A percentile compares a stretch with the other conserved stretches of the same genome.
phyloP scores from a whole-genome alignment of 2,888 invertebrate genomes.

The Cheilosia vulpina region DNA sequence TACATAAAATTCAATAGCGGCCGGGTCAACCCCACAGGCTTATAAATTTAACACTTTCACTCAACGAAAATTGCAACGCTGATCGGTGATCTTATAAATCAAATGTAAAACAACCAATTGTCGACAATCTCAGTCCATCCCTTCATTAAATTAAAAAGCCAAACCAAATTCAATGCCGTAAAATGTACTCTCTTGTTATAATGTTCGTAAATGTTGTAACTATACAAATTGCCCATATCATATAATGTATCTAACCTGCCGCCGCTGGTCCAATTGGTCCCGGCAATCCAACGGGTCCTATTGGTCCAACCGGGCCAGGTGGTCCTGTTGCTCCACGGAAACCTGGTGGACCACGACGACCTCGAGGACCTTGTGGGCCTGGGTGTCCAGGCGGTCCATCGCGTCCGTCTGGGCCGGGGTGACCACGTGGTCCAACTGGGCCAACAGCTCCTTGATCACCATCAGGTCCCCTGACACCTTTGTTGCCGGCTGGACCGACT shows the following conservation, averaged over 20 bases:
- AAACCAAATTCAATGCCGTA: slow-evolving; percentile 1
- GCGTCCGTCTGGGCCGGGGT: slow-evolving; percentile 74
- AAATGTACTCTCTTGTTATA: slow-evolving; percentile 17
- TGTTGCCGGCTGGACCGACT: slow-evolving; percentile 73
- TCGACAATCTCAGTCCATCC: too few species aligned
- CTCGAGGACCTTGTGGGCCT: slow-evolving; percentile 75
- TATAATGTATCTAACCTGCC: not conserved
- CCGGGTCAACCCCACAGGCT: too few species aligned
- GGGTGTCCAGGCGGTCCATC: slow-evolving; percentile 72
- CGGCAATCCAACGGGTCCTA: not conserved
- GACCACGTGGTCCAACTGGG: slow-evolving; percentile 70
- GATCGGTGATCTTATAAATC: too few species aligned
- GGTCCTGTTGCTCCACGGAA: slow-evolving; percentile 75
- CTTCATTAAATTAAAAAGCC: not conserved
- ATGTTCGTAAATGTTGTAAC: slow-evolving; percentile 4
- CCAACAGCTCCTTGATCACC: slow-evolving; percentile 76
- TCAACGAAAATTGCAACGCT: too few species aligned
- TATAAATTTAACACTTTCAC: too few species aligned
- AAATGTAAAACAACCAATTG: too few species aligned
- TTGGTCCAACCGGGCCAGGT: slow-evolving; percentile 52
- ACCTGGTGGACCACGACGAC: slow-evolving; percentile 76
- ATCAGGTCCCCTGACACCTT: slow-evolving; percentile 75
- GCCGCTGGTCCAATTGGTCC: slow-evolving; percentile 31
- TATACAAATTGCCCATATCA: not conserved
- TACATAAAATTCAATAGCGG: too few species aligned